A percentile compares a stretch with the other conserved stretches of the same genome.
phyloP scores from a whole-genome alignment of 2,888 invertebrate species.

The Bombyx huttoni region DNA sequence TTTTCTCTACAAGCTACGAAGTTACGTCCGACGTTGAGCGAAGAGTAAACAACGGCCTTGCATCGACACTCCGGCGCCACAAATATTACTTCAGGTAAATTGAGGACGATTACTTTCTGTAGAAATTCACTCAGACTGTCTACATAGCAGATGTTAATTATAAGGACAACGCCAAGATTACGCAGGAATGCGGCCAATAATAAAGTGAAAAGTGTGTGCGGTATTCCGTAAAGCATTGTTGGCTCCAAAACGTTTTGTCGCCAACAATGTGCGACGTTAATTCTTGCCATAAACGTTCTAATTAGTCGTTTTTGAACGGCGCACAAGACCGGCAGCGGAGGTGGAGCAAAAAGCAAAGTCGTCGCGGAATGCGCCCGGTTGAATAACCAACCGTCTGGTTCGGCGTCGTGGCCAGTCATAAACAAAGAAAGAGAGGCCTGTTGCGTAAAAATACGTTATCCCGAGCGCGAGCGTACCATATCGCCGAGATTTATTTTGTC shows the following conservation, averaged over 20 bases:
- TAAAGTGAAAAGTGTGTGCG: neutral
- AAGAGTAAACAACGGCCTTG: constrained; percentile 32
- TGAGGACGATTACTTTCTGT: constrained; percentile 25
- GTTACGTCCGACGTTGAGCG: constrained; percentile 12
- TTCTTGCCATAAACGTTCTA: constrained; percentile 59
- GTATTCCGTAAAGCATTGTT: constrained; percentile 8
- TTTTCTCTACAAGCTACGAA: constrained; percentile 16
- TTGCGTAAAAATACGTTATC: constrained; percentile 70
- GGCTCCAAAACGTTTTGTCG: constrained; percentile 16
- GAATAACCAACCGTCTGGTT: constrained; percentile 65
- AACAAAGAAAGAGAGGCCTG: constrained; percentile 47
- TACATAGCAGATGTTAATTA: constrained; percentile 31
- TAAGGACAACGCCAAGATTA: neutral
- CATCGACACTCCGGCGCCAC: constrained; percentile 43
- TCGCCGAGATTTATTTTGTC: constrained; percentile 55
- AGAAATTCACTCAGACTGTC: constrained; percentile 32
- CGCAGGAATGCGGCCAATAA: neutral
- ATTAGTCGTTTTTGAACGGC: constrained; percentile 50
- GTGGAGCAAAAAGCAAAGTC: constrained; percentile 62
- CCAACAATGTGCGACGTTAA: constrained; percentile 49
- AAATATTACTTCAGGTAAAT: constrained; percentile 39
- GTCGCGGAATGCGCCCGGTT: constrained; percentile 68
- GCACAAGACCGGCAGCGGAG: constrained; percentile 23
- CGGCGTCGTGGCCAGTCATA: constrained; percentile 45
- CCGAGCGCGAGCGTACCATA: constrained; percentile 33